A percentile compares a stretch with the other conserved stretches of the same genome.
phyloP scores from a whole-genome alignment of 2,113 vertebrate genomes.

The Tragelaphus scriptus region DNA sequence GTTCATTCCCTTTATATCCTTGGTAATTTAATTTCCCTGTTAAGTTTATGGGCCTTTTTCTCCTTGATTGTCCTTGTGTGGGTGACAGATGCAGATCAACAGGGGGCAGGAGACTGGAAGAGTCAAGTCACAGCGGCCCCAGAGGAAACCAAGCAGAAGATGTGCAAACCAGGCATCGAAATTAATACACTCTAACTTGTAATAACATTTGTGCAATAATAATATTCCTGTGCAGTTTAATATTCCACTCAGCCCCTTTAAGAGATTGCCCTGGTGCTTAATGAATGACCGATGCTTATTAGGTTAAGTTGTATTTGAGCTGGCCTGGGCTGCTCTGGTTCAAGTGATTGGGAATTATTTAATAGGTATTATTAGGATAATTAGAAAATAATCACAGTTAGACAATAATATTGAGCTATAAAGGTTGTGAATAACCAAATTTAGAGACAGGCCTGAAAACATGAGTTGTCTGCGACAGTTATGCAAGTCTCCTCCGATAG shows the following conservation, averaged over 20 bases:
- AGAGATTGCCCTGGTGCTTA: slow-evolving; percentile 76
- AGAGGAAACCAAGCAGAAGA: slow-evolving; percentile 48
- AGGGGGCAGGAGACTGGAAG: slow-evolving; percentile 19
- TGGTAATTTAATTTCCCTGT: slow-evolving; percentile 78
- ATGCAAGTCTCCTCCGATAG: slow-evolving; percentile 84
- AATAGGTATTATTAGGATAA: slow-evolving; percentile 88
- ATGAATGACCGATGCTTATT: slow-evolving; percentile 83
- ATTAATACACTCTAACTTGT: slow-evolving; percentile 60
- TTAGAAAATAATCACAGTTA: slow-evolving; percentile 87
- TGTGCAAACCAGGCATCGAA: slow-evolving; percentile 10
- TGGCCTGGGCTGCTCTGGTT: slow-evolving; percentile 78
- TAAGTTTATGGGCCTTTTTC: slow-evolving; percentile 36
- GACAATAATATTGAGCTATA: slow-evolving; percentile 85
- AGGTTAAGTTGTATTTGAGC: slow-evolving; percentile 84
- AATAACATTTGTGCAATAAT: slow-evolving; percentile 56
- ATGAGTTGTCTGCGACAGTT: slow-evolving; percentile 80
- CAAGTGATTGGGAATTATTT: slow-evolving; percentile 85
- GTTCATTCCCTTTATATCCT: slow-evolving; percentile 73
- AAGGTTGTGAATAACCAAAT: slow-evolving; percentile 86
- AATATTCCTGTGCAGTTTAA: slow-evolving; percentile 62
- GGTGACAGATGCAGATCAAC: slow-evolving; percentile 67
- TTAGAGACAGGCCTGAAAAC: slow-evolving; percentile 83
- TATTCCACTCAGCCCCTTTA: slow-evolving; percentile 72
- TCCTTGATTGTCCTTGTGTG: slow-evolving; percentile 49
- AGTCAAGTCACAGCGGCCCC: not conserved